Evolutionary conservation across 2,888 invertebrate genomes (phyloP).

Genomic region (Oscheius myriophilus): DNA sequence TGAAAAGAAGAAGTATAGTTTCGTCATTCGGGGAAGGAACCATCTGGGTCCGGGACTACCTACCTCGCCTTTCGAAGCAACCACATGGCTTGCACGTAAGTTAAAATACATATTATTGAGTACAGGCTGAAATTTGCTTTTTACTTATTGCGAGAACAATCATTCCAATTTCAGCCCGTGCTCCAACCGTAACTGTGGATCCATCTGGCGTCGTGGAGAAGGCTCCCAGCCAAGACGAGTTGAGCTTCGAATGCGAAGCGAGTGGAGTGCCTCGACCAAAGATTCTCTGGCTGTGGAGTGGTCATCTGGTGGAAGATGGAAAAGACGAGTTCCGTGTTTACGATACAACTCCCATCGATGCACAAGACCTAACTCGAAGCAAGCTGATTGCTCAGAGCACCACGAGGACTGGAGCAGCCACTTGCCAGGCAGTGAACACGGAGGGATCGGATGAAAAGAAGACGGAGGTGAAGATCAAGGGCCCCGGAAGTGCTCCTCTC

Average conservation of each 20-base stretch:
- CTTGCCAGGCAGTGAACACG: slow-evolving; percentile 61
- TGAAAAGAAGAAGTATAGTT: slow-evolving; percentile 65
- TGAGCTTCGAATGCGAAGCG: slow-evolving; percentile 65
- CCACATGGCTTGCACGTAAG: slow-evolving; percentile 63
- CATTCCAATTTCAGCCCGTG: slow-evolving; percentile 53
- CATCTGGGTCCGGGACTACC: slow-evolving; percentile 65
- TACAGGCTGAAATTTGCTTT: too few relatives aligned
- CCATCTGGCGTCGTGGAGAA: slow-evolving; percentile 56
- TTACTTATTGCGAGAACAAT: too few relatives aligned
- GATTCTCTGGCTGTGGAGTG: slow-evolving; percentile 69
- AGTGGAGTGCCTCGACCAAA: slow-evolving; percentile 68
- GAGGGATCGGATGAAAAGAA: slow-evolving; percentile 63
- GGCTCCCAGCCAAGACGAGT: slow-evolving; percentile 62
- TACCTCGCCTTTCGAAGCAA: slow-evolving; percentile 57
- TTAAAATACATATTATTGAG: too few relatives aligned
- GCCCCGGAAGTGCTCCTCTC: slow-evolving; percentile 63
- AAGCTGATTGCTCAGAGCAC: slow-evolving; percentile 65
- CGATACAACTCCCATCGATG: slow-evolving; percentile 62
- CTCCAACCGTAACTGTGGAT: slow-evolving; percentile 56
- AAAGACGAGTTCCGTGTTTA: slow-evolving; percentile 69
- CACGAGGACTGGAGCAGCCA: slow-evolving; percentile 61
- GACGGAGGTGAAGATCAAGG: slow-evolving; percentile 64
- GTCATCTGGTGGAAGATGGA: slow-evolving; percentile 65
- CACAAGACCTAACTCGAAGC: slow-evolving; percentile 57
- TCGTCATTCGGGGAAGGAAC: slow-evolving; percentile 66